Base-by-base conservation (phyloP, 2,888 invertebrate genomes). In the Perizoma affinitatum region DNA sequence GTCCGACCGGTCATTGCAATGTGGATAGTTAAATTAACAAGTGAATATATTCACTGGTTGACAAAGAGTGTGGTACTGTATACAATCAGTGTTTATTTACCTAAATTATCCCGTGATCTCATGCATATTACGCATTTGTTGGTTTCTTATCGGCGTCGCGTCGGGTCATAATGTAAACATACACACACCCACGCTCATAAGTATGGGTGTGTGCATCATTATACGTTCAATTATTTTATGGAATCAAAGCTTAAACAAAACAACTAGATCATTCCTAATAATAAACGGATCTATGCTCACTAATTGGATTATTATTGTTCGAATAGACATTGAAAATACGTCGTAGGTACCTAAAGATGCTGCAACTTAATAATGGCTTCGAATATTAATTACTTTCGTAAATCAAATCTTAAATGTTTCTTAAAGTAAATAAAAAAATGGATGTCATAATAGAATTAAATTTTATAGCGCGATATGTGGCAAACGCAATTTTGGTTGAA, bases 61-160 rank as follows among this genome's bases (percentile, higher is more conserved):
- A 2, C 5, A 34, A 55, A 46, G 6, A 43, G 6, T 47, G 60
- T 43, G 5, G 53, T 5, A 48, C 52, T 58, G 76, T 83, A 22
- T 22, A 22, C 22, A 82, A 86, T 86, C 85, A 80, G 74, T 79
- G 74, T 82, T 84, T 84, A 80, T 85, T 84, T 79, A 80, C 81
- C 51, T 81, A 83, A 85, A 86, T 82, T 84, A 86, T 87, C 86
- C 84, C 82, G 79, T 86, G 87, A 87, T 87, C 84, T 87, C 86
- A 86, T 86, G 76, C 74, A 72, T 79, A 80, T 72, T 70, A 68
- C 68, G 68, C 70, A 68, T 60, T 63, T 61, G 60, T 54, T 46
- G 47, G 11, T 5, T 45, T 47, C 34, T 56, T 63, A 63, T 63
- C 55, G 10, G 36, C 11, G 5, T n/a, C 22, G 22, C 22, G 22